Evolutionary conservation across 2,113 vertebrate species (phyloP).

Genomic region (Craseonycteris thonglongyai): DNA sequence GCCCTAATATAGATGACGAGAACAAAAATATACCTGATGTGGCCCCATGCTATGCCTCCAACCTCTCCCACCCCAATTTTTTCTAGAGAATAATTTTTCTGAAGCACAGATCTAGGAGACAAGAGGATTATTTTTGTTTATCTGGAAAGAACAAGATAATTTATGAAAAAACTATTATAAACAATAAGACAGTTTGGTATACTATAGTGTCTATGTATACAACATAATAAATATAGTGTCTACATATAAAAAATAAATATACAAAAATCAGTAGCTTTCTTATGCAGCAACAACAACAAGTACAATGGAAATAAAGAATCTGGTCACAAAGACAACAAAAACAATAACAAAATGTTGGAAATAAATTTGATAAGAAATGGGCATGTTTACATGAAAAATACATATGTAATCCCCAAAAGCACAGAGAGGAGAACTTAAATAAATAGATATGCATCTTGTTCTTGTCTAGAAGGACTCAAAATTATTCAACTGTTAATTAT

Average conservation of each 20-base stretch:
- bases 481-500: background rate
- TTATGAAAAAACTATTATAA: background rate
- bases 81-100: background rate
- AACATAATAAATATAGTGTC: background rate
- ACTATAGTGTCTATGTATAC: background rate
- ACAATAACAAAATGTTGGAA: background rate
- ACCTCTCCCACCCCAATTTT: background rate
- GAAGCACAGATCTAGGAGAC: background rate
- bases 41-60: background rate
- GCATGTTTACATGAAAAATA: background rate
- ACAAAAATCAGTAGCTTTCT: background rate
- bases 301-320: background rate
- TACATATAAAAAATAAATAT: background rate
- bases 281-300: background rate
- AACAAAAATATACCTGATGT: background rate
- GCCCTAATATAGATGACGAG: background rate
- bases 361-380: background rate
- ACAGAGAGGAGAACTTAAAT: background rate
- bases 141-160: background rate
- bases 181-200: background rate
- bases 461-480: background rate
- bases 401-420: background rate
- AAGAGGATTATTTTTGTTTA: background rate
- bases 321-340: background rate
- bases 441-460: background rate